Conservation (phyloP, 2,888 invertebrate genomes). For the Parnassius apollo region DNA sequence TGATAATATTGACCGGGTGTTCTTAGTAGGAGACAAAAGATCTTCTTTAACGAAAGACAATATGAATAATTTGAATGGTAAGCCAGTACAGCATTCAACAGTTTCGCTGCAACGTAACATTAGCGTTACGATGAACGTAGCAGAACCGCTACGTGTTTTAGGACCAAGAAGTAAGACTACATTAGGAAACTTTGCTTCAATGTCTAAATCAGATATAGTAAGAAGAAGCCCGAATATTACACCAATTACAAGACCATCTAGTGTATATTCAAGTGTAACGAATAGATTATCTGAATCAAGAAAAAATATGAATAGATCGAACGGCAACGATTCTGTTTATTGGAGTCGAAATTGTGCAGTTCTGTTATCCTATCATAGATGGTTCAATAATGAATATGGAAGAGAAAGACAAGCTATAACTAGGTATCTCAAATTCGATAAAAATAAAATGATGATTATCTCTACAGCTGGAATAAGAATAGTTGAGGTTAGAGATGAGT, state of each 20-base stretch:
- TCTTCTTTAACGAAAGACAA: conserved; percentile 69
- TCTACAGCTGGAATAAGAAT: conserved; percentile 84
- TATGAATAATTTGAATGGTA: conserved; percentile 81
- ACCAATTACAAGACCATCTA: conserved; percentile 76
- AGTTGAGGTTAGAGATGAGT: conserved; percentile 83
- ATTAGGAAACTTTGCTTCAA: conserved; percentile 74
- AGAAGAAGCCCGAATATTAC: conserved; percentile 76
- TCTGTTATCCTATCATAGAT: conserved; percentile 84
- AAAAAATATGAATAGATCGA: conserved; percentile 62
- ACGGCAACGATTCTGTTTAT: conserved; percentile 79
- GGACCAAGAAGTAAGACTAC: conserved; percentile 78
- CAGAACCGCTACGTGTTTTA: conserved; percentile 73
- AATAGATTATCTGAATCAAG: conserved; percentile 71
- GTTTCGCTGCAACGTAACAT: conserved; percentile 82
- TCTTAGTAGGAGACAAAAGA: conserved; percentile 82
- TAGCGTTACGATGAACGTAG: conserved; percentile 83
- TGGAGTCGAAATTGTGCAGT: conserved; percentile 84
- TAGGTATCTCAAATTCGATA: conserved; percentile 76
- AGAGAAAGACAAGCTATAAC: conserved; percentile 78
- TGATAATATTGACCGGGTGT: conserved; percentile 90
- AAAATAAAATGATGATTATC: conserved; percentile 81
- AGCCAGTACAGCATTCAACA: conserved; percentile 83
- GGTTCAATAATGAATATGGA: conserved; percentile 78
- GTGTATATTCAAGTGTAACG: conserved; percentile 73
- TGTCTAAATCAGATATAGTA: conserved; percentile 70